Conservation (phyloP, 2,888 invertebrate species). For the Aplocera efformata region DNA sequence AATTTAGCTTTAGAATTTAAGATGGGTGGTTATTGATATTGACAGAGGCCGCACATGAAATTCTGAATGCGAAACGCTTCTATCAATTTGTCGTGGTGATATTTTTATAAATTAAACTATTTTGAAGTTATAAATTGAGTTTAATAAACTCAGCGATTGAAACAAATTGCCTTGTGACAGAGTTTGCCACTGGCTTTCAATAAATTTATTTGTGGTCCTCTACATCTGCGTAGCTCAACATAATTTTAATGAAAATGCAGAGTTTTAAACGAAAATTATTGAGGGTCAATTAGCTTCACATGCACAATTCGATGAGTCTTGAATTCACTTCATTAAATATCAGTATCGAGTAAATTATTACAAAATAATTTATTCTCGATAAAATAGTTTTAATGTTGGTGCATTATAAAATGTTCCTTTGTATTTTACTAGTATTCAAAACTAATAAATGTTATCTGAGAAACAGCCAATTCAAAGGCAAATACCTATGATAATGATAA, state of each 20-base stretch:
- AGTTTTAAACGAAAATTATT: no score
- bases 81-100: slow-evolving; percentile 13
- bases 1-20: slow-evolving; percentile 16
- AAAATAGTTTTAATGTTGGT: no score
- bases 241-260: slow-evolving; percentile 10
- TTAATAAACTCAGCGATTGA: slow-evolving; percentile 6
- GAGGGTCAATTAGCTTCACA: no score
- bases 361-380: no score
- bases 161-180: slow-evolving; percentile 8
- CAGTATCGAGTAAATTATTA: no score
- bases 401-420: no score
- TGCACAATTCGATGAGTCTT: no score
- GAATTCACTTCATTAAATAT: no score
- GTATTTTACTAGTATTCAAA: no score
- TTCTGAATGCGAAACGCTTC: slow-evolving; percentile 6
- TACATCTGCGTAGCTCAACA: slow-evolving; percentile 1
- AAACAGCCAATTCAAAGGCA: no score
- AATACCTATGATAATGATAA: no score
- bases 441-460: no score
- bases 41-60: slow-evolving; percentile 18
- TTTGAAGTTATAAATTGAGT: slow-evolving; percentile 15
- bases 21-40: slow-evolving; percentile 21
- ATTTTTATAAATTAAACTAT: slow-evolving; percentile 5
- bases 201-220: slow-evolving; percentile 1
- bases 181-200: background rate